phyloP scores from a whole-genome alignment of 2,888 invertebrate genomes.

The Noctua janthe region DNA sequence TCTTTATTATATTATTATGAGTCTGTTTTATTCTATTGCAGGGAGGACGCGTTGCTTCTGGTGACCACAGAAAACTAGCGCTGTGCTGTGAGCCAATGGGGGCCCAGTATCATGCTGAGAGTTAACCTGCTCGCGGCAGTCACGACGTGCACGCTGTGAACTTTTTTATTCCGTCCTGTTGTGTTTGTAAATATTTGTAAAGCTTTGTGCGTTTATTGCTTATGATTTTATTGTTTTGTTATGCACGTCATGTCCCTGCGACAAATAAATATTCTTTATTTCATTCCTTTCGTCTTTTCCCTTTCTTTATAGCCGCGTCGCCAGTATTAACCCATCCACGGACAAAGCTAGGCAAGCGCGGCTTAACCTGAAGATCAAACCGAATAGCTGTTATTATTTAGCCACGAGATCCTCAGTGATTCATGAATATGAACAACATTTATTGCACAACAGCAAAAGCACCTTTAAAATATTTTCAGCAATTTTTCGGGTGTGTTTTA shows the following conservation, averaged over 20 bases:
- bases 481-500: neutral
- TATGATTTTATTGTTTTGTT: too few relatives aligned
- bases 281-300: neutral
- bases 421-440: too few relatives aligned
- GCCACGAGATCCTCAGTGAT: neutral
- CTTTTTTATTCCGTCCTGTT: too few relatives aligned
- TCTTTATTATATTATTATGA: neutral
- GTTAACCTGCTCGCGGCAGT: too few relatives aligned
- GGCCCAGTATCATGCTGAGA: too few relatives aligned
- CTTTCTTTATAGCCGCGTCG: neutral
- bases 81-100: neutral
- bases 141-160: too few relatives aligned
- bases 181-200: too few relatives aligned
- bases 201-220: too few relatives aligned
- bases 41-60: neutral
- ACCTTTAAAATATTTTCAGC: neutral
- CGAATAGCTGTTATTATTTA: neutral
- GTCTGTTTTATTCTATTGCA: neutral
- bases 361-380: neutral
- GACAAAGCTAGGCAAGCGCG: neutral
- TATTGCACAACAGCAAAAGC: too few relatives aligned
- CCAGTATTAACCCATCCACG: neutral
- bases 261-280: too few relatives aligned
- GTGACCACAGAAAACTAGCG: neutral
- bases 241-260: too few relatives aligned